Conservation (phyloP, 2,797 vertebrate genomes). For the Sternotherus odoratus region DNA sequence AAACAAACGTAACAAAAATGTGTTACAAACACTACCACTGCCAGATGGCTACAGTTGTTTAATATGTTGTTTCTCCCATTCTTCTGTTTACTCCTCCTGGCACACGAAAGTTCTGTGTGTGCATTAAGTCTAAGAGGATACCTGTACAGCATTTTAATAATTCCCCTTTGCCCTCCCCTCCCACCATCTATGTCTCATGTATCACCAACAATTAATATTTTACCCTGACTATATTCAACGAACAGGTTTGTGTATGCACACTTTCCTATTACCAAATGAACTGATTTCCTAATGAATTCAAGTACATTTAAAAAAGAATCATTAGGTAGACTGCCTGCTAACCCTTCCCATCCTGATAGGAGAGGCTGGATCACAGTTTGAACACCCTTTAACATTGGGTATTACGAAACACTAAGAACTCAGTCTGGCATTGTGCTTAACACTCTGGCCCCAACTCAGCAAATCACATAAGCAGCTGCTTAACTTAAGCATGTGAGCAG, state of each 20-base stretch:
- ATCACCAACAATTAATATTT: not conserved
- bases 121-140: constrained; percentile 30
- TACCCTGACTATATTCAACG: not conserved
- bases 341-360: not conserved
- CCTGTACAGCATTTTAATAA: constrained; percentile 18
- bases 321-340: not conserved
- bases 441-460: not conserved
- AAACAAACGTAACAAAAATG: not conserved
- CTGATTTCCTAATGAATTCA: constrained; percentile 21
- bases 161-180: not conserved
- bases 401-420: not conserved
- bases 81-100: constrained; percentile 70
- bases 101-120: constrained; percentile 70
- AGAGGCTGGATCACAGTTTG: not conserved
- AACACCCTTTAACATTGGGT: not conserved
- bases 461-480: not conserved
- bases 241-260: not conserved
- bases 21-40: constrained; percentile 67
- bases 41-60: constrained; percentile 73
- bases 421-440: not conserved
- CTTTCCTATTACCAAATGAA: not conserved
- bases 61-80: constrained; percentile 76
- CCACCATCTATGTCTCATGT: not conserved
- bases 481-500: not conserved
- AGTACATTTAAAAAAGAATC: not conserved